Evolutionary conservation across 2,888 invertebrate genomes (phyloP), one percentile per base, ranked within the genome.

Genomic region (Physocephala rufipes): DNA sequence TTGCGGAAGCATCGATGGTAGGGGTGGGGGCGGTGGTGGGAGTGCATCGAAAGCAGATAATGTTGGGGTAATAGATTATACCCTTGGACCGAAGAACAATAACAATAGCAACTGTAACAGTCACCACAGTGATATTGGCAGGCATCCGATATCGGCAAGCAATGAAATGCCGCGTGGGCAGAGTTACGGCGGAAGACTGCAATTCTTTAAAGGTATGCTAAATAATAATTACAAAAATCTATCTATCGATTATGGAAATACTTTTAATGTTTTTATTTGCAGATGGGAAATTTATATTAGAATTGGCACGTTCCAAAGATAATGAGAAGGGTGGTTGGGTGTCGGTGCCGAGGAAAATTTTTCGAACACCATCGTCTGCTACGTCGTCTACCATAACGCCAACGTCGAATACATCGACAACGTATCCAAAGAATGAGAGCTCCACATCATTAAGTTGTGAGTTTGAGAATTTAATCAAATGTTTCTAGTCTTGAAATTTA

Each of bases 231-330:
- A 36, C 12, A 28, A 16, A 28, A 66, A 9, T 24, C 19, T 19
- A n/a, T 19, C 15, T 45, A 59, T 58, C 13, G 5, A 47, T 21
- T n/a, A 61, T 5, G n/a, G 15, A 71, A 51, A 36, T 51, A 30
- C 7, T 26, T 49, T 51, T 59, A 15, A 26, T 45, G 7, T 21
- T 45, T 49, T 36, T 49, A n/a, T 26, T 79, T 87, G 87, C 63
- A 94, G 95, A 95, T 92, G 95, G 95, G 75, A 95, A 95, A 87
- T 94, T 95, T 86, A 95, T 95, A 81, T 87, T 95, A 88, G 95
- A 95, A 87, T 84, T 95, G 87, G 91, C 91, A 73, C 89, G 92
- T 79, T 89, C 91, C 53, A 89, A 91, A 78, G 93, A 91, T 81
- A 94, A 94, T 74, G 94, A 94, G 85, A 90, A 93, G 79, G 90